phyloP scores from a whole-genome alignment of 2,113 vertebrate genomes.

The Myotis brandtii region DNA sequence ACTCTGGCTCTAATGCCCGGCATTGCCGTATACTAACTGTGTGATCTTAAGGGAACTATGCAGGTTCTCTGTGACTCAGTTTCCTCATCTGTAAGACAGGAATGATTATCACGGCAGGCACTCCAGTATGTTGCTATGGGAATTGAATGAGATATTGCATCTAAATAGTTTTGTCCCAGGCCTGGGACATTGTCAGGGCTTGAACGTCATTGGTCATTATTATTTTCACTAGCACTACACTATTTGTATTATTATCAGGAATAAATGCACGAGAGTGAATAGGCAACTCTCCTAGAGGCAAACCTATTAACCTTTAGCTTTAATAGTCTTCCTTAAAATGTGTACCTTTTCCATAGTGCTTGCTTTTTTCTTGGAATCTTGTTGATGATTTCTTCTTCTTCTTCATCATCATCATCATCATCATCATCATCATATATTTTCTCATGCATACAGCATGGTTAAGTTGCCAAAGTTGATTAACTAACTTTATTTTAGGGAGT shows the following conservation, averaged over 20 bases:
- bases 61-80: neutral
- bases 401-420: neutral
- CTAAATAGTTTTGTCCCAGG: neutral
- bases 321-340: neutral
- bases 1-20: neutral
- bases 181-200: neutral
- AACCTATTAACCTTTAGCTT: neutral
- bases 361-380: neutral
- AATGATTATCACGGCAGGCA: neutral
- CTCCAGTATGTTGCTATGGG: neutral
- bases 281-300: neutral
- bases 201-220: neutral
- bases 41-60: neutral
- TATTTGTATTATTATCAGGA: neutral
- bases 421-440: neutral
- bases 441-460: neutral
- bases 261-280: neutral
- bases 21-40: neutral
- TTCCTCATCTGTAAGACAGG: neutral
- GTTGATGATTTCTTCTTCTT: neutral
- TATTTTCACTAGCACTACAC: neutral
- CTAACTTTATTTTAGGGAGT: neutral
- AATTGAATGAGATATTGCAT: conserved; percentile 17
- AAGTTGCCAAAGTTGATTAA: neutral
- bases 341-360: neutral